A percentile compares a stretch with the other conserved stretches of the same genome.
phyloP scores from a whole-genome alignment of 2,113 vertebrate species.

The Marmota monax region DNA sequence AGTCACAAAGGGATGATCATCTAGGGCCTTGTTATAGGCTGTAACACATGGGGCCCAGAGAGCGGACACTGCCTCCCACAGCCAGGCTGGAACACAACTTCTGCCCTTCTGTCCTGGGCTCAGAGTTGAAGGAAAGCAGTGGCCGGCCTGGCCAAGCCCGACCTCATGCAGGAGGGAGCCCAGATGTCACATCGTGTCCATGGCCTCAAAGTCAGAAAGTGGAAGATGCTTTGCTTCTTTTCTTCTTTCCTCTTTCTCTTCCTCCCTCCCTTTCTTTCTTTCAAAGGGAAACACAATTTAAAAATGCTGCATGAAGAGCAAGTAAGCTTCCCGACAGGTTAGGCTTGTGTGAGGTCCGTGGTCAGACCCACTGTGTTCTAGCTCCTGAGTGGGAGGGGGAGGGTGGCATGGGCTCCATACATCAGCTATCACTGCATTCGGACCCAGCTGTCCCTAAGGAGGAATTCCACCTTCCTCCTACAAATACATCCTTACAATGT shows the following conservation, averaged over 20 bases:
- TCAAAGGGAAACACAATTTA: background rate
- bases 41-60: background rate
- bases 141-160: background rate
- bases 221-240: background rate
- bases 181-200: accelerated
- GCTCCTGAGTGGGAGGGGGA: background rate
- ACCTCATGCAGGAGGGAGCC: background rate
- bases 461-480: background rate
- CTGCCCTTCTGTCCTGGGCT: too few relatives aligned
- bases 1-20: too few relatives aligned
- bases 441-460: background rate
- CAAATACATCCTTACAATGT: background rate
- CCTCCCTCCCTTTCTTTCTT: too few relatives aligned
- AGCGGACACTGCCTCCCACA: accelerated
- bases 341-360: background rate
- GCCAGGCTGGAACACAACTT: too few relatives aligned
- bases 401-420: accelerated
- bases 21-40: background rate
- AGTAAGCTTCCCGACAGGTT: background rate
- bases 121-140: background rate
- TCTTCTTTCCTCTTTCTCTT: background rate
- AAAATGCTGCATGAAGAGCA: background rate
- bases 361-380: too few relatives aligned
- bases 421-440: accelerated
- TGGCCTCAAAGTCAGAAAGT: background rate